Evolutionary conservation across 1,140 invertebrate species (phyloP), one percentile per base, ranked within the genome.

Genomic region (Tigriopus japonicus): DNA sequence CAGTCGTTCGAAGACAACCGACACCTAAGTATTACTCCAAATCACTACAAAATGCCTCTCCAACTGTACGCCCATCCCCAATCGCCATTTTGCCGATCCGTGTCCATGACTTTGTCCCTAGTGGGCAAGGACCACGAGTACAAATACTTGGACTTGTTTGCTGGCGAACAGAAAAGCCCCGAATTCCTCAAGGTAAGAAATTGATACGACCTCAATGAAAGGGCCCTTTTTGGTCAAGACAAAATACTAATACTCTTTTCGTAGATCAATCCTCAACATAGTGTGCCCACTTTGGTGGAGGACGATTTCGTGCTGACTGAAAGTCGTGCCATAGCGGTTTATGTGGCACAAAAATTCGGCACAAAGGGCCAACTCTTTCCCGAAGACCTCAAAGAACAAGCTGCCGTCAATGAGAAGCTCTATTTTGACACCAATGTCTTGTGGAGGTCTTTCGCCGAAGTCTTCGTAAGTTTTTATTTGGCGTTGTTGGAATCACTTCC

Each of bases 291-390:
- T 52, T 21, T 60, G 14, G 35, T 42, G n/a, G 23, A 60, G 19
- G 58, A 28, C 51, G 58, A 60, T 19, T 52, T 60, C 15, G 28
- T 17, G n/a, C 14, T 60, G 58, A 60, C 49, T 19, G 58, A 60
- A 28, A 71, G 81, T 66, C 81, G 81, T 60, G 83, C 84, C 45
- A 82, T 86, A 64, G 78, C 79, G 64, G 72, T 76, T 35, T 88
- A 87, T 70, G 69, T 85, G 64, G 78, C 72, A 0, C 78, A 81
- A 63, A 76, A 83, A 60, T 87, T 86, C 67, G 81, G 74, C 41
- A 83, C 84, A 67, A 75, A 81, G 64, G 79, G 77, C 12, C 78
- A 66, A 71, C 71, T 85, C 17, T 85, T 83, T 69, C 84, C 83
- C 13, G 45, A 49, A 10, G 78, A 82, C 63, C 73, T 77, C 0